Conservation (phyloP, 2,113 vertebrate genomes). For the Hippocampus barbouri region DNA sequence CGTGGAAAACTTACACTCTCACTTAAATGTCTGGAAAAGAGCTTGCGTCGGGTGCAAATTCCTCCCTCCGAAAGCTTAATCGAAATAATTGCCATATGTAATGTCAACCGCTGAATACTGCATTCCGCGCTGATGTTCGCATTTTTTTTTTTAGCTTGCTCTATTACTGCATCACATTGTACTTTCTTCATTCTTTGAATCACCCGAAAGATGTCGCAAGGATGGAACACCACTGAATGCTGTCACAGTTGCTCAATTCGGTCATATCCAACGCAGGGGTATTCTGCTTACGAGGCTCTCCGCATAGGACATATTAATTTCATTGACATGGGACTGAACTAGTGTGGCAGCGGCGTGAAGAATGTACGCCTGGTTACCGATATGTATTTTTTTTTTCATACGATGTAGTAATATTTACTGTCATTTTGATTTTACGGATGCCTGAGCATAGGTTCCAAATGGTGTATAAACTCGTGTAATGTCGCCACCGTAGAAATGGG, state of each 20-base stretch:
- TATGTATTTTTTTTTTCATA: no score
- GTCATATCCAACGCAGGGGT: neutral
- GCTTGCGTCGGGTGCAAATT: constrained; percentile 49
- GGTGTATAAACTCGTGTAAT: no score
- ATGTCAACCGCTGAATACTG: constrained; percentile 48
- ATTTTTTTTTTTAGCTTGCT: constrained; percentile 25
- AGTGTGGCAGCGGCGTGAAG: no score
- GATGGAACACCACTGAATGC: constrained; percentile 10
- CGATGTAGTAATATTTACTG: no score
- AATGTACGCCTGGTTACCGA: no score
- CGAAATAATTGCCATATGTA: constrained; percentile 64
- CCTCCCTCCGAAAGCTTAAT: constrained; percentile 51
- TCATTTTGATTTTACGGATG: no score
- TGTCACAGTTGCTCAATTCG: neutral
- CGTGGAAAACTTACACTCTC: constrained; percentile 64
- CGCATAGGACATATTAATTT: no score
- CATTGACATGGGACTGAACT: no score
- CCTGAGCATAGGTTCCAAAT: no score
- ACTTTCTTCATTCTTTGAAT: constrained; percentile 16
- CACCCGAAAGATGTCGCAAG: constrained; percentile 51
- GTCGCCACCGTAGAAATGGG: neutral
- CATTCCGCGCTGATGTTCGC: constrained; percentile 33
- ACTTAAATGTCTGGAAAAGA: constrained; percentile 70
- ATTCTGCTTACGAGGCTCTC: neutral
- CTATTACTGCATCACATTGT: constrained; percentile 44